Evolutionary conservation across 2,113 vertebrate species (phyloP), one percentile per base, ranked within the genome.

Genomic region (Nymphicus hollandicus): DNA sequence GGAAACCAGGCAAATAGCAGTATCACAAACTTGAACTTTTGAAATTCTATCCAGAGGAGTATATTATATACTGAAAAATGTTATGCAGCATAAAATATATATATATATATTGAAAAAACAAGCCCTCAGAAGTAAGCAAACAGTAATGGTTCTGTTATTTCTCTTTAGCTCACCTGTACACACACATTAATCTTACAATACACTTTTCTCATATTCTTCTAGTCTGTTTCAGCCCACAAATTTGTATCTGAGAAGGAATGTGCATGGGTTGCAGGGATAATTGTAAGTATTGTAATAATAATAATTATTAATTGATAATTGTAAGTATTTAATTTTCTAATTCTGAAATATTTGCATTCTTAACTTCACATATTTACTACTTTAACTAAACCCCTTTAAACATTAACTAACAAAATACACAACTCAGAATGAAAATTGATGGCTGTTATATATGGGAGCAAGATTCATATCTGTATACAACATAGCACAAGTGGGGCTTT

Each of bases 401-500:
- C 6, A 35, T 61, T 55, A 73, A 23, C 20, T 33, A 64, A 11
- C 22, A 58, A 77, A 90, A 64, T 37, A 53, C 18, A 53, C 10
- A 76, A 58, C 39, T 60, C 1, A 0, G 47, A 70, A 53, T 16
- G 41, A 70, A 76, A 43, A 46, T 35, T 27, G 13, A 12, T 76
- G 25, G 11, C 7, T 46, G 27, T 71, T 27, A 47, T 60, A 28
- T 72, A 47, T 52, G 9, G 22, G 10, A 61, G 22, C 44, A 66
- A 53, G 44, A 25, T 27, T 52, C n/a, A 17, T 53, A 29, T 43
- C 22, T 43, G 4, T 46, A 11, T 55, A 43, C 68, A 84, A 55
- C 15, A 35, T 13, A 61, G 27, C 18, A 39, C 0, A 4, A 43
- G 17, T 52, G 20, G 6, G 6, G 0, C 6, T 31, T 41, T 60